Evolutionary conservation across 2,888 invertebrate genomes (phyloP), one percentile per base, ranked within the genome.

Genomic region (Erynnis tages): DNA sequence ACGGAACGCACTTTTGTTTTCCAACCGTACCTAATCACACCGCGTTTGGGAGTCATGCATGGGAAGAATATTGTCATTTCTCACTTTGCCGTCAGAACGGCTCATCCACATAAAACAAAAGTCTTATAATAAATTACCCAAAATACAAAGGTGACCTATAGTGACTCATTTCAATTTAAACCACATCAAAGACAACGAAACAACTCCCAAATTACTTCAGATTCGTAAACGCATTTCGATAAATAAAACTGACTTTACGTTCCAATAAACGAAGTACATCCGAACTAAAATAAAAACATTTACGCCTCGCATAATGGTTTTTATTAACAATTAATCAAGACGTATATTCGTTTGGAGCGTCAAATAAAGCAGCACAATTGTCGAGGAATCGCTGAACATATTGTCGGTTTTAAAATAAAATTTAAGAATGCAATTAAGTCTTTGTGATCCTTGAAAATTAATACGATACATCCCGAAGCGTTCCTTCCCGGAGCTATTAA

Each of bases 381-480:
- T 41, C 57, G 54, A 47, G 44, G 61, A 69, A 73, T 76, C 67
- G 68, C 60, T 63, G 67, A 70, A 71, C 81, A 76, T 77, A 80
- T 71, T 80, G 82, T 80, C 73, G 78, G 80, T 77, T 81, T 82
- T 70, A 77, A 79, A 85, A 84, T 81, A 80, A 83, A 82, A 82
- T 76, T 80, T 83, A 80, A 86, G 77, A 73, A 73, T 62, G 82
- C 74, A 79, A 81, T 84, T 79, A 86, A 76, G 71, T 74, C 75
- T 77, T 82, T 79, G 78, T 73, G 66, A 78, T 80, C 76, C 76
- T 77, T 74, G 74, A 72, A 79, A 81, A 82, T 82, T 73, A 80
- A 85, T 82, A 76, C 73, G 70, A 71, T 73, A 72, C 72, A 67
- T 71, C 66, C 67, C 67, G 66, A 66, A 61, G 69, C 69, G 68